Evolutionary conservation across 1,140 invertebrate species (phyloP).

Genomic region (Chironomus striatipennis): DNA sequence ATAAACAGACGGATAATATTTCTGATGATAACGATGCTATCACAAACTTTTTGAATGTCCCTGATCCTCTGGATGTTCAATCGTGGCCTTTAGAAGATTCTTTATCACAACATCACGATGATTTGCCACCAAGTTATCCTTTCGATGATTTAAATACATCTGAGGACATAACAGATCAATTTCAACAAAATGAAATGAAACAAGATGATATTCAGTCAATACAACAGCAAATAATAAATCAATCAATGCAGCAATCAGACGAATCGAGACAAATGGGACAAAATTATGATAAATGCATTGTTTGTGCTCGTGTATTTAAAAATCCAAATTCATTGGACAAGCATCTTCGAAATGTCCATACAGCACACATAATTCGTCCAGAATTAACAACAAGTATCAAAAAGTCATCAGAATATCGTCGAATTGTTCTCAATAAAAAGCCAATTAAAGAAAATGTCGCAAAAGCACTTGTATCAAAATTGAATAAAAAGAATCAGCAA

Average conservation of each 20-base stretch:
- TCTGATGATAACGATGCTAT: not conserved
- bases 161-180: not conserved
- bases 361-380: not conserved
- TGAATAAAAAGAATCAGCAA: conserved; percentile 22
- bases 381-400: not conserved
- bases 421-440: not conserved
- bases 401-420: not conserved
- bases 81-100: not conserved
- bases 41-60: not conserved
- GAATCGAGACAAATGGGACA: not conserved
- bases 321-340: conserved; percentile 19
- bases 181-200: not conserved
- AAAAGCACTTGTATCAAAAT: conserved; percentile 21
- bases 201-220: not conserved
- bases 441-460: conserved; percentile 23
- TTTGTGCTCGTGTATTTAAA: not conserved
- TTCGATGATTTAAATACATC: not conserved
- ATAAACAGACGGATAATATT: not conserved
- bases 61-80: conserved; percentile 6
- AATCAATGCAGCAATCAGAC: not conserved
- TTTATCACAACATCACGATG: not conserved
- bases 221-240: not conserved
- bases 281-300: conserved; percentile 16
- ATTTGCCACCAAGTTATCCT: not conserved
- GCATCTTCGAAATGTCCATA: not conserved